These are phyloP conservation scores for Huso huso DNA, from an alignment of 2,797 vertebrate genomes.

Conservation along the genomic window DNA sequence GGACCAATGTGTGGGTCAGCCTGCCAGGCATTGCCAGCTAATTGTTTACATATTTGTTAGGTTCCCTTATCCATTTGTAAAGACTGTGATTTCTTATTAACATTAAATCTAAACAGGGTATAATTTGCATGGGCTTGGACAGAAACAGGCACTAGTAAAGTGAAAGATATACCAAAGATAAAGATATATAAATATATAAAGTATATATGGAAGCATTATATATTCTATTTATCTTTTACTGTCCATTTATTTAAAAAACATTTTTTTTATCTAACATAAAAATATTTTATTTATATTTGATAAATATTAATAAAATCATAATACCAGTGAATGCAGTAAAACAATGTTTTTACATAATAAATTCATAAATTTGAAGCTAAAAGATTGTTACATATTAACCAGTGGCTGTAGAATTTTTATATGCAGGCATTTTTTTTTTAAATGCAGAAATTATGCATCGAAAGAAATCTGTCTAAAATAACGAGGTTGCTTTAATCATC, in stretches of 20 bases:
- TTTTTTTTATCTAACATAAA: no score
- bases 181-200: no score
- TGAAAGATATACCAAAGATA: no score
- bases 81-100: background rate
- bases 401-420: constrained; percentile 72
- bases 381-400: constrained; percentile 70
- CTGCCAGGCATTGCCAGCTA: constrained; percentile 18
- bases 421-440: constrained; percentile 76
- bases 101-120: background rate
- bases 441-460: constrained; percentile 84
- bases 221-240: no score
- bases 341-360: no score
- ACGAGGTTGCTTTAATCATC: constrained; percentile 97
- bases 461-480: constrained; percentile 84
- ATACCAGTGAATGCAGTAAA: no score
- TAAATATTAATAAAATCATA: no score
- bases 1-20: constrained; percentile 54
- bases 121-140: no score
- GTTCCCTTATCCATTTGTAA: background rate
- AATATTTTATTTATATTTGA: no score
- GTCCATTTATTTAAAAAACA: no score
- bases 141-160: no score
- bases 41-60: constrained; percentile 15
- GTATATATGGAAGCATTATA: no score
- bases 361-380: constrained; percentile 30